phyloP scores from a whole-genome alignment of 2,797 vertebrate genomes.

The Crax fasciolata region DNA sequence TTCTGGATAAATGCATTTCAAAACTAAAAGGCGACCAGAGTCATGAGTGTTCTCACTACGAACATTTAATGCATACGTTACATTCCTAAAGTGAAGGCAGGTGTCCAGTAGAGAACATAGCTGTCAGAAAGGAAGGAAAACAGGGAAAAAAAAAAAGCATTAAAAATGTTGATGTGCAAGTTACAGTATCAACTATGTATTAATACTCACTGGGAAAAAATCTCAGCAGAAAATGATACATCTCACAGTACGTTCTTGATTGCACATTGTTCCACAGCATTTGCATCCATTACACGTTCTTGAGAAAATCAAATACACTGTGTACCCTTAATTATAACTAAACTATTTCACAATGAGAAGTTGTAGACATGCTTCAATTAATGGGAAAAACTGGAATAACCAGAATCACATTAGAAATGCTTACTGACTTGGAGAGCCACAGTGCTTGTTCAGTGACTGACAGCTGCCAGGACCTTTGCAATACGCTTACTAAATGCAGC shows the following conservation, averaged over 20 bases:
- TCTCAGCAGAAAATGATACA: constrained; percentile 71
- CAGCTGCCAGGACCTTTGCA: constrained; percentile 69
- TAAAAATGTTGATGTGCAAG: constrained; percentile 79
- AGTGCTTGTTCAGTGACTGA: constrained; percentile 82
- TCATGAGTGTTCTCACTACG: constrained; percentile 84
- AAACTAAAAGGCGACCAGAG: constrained; percentile 84
- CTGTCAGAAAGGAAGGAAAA: constrained; percentile 83
- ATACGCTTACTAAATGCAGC: constrained; percentile 84
- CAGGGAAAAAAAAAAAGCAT: constrained; percentile 64
- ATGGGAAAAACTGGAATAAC: constrained; percentile 59
- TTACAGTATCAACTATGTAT: constrained; percentile 79
- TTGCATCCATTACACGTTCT: constrained; percentile 54
- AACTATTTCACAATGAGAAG: constrained; percentile 63
- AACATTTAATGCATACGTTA: constrained; percentile 83
- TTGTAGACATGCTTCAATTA: constrained; percentile 78
- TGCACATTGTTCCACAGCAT: constrained; percentile 57
- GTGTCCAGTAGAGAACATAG: constrained; percentile 86
- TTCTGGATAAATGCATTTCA: constrained; percentile 83
- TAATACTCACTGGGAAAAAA: constrained; percentile 73
- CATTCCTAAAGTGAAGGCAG: constrained; percentile 93
- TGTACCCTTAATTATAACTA: constrained; percentile 71
- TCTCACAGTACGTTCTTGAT: constrained; percentile 53
- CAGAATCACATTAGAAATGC: constrained; percentile 84
- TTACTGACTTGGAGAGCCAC: constrained; percentile 82
- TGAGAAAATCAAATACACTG: constrained; percentile 55